Percentiles rank a stretch among this genome's conserved stretches.
Evolutionary conservation across 2,113 vertebrate genomes (phyloP).

Genomic region (Pyxicephalus adspersus): DNA sequence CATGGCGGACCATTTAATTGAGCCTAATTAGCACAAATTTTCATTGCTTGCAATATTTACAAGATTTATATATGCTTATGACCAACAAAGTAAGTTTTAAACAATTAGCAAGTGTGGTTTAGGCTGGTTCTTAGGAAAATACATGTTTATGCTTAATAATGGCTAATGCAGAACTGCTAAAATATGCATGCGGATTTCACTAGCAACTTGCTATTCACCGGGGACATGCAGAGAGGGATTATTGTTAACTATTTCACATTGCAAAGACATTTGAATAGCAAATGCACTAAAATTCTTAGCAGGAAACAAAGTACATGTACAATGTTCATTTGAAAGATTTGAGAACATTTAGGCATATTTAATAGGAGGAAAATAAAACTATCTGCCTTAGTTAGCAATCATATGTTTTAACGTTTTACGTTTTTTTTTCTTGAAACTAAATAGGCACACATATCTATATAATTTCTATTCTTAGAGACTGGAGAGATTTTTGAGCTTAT

Average conservation of each 20-base stretch:
- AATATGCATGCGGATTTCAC: slow-evolving; percentile 41
- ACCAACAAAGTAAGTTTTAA: slow-evolving; percentile 50
- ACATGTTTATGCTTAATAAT: slow-evolving; percentile 41
- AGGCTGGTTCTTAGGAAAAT: slow-evolving; percentile 16
- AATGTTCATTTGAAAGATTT: no score
- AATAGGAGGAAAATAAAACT: no score
- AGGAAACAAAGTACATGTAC: no score
- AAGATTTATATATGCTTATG: slow-evolving; percentile 48
- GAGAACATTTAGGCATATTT: no score
- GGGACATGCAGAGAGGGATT: neutral
- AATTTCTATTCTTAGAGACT: no score
- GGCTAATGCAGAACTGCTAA: slow-evolving; percentile 32
- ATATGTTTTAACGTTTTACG: no score
- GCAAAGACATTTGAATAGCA: slow-evolving; percentile 13
- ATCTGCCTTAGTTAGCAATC: no score
- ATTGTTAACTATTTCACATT: slow-evolving; percentile 31
- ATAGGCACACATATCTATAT: no score
- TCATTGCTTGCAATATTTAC: slow-evolving; percentile 42
- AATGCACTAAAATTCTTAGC: neutral
- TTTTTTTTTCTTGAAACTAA: no score
- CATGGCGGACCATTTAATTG: slow-evolving; percentile 51
- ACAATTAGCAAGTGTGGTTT: slow-evolving; percentile 43
- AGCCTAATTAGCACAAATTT: slow-evolving; percentile 45
- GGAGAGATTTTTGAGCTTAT: no score
- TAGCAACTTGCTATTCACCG: slow-evolving; percentile 7